Base-by-base conservation (phyloP, 2,113 vertebrate genomes). In the Sinocyclocheilus anophthalmus region DNA sequence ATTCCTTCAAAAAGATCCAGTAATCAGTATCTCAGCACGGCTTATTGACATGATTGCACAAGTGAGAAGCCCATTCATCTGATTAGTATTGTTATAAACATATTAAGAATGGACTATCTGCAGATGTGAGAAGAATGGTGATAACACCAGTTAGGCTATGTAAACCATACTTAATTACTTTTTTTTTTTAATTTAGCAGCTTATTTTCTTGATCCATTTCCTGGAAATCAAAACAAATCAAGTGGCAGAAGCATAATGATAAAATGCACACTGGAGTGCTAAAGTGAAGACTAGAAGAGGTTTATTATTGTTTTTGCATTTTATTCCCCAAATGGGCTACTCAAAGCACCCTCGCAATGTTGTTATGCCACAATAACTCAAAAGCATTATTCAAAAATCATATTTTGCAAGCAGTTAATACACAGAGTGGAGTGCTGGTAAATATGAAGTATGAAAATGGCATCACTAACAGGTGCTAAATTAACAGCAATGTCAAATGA, bases 81-180 rank as follows among this genome's bases (percentile, higher is more conserved):
- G 76, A 79, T 61, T 79, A 61, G 78, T 42, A 81, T 65, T 26
- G 14, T 45, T 81, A 42, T 59, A 59, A 78, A 78, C 76, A n/a
- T 24, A 76, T 30, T 59, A 16, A 59, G 30, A 57, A 78, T 33
- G 18, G 10, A 10, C 30, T 9, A 16, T 18, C 13, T 81, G 78
- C 37, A 39, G 37, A 81, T 45, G 57, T 65, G 37, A 16, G 13
- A 81, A 45, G 37, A 63, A 81, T 63, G 3, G 22, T 18, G 12
- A 81, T 81, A 80, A 80, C 42, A 37, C 33, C 57, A 59, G 8
- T 14, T 16, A 10, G 2, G 16, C 14, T 2, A 18, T 1, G 18
- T 57, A 57, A 37, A 69, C 18, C 2, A 33, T 18, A 59, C 20
- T 59, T 50, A 13, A 13, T 53, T 14, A 4, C 0, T 30, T 39